Evolutionary conservation across 2,888 invertebrate species (phyloP), one percentile per base, ranked within the genome.

Genomic region (Oscheius onirici): DNA sequence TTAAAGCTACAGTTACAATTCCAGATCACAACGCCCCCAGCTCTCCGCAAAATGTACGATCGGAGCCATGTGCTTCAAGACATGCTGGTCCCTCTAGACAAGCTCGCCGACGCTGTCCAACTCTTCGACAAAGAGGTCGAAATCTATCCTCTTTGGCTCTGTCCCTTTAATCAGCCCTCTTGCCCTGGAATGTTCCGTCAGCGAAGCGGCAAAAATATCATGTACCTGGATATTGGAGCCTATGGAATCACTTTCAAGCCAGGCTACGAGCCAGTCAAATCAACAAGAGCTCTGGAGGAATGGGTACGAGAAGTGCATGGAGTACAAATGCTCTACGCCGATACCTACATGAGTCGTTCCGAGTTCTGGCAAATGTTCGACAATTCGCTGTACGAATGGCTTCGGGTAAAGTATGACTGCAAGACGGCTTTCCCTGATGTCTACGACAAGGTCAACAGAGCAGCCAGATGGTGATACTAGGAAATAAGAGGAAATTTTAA

Each of bases 251-350:
- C 76, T 0, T 91, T 91, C 83, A 90, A 90, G 3, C 63, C 15
- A 82, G 90, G 89, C 54, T 94, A 91, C 88, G 89, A 92, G 71
- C 91, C 92, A 0, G 90, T 90, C 54, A 88, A 91, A 24, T 92
- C 92, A 13, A 93, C 92, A 0, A 90, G 93, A 61, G 89, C 89
- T 46, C 89, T 93, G 10, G 94, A 94, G 87, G 90, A 90, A 75
- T 93, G 92, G 88, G 93, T 93, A n/a, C 88, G 90, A 13, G 88
- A 91, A 55, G 91, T 91, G 1, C 79, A 84, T 61, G 86, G 92
- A 11, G 93, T 92, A 88, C 93, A 94, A 89, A 94, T 94, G 93
- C 88, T 94, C 43, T 94, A 93, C 87, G 93, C 93, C 0, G 93
- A 94, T 86, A 93, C 93, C 0, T 93, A 92, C 88, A 91, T 92